Evolutionary conservation across 2,888 invertebrate genomes (phyloP).

Genomic region (Diaperis boleti): DNA sequence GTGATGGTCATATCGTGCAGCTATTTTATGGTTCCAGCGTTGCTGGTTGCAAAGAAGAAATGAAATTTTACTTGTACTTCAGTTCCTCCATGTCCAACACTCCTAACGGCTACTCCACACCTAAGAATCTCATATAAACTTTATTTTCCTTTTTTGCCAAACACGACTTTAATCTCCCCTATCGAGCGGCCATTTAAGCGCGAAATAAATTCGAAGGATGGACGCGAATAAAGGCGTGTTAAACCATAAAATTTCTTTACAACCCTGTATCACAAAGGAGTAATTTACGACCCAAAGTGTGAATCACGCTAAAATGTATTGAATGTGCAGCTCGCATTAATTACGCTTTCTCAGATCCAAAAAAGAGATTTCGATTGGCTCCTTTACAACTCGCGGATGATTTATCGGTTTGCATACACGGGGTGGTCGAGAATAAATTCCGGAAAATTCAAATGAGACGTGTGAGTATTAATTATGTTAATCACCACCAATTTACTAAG

Average conservation of each 20-base stretch:
- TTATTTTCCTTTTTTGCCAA: not conserved
- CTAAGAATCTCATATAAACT: not conserved
- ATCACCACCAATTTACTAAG: constrained; percentile 27
- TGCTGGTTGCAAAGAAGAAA: not conserved
- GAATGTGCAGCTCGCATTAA: constrained; percentile 40
- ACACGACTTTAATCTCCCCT: not conserved
- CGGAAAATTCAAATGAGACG: constrained; percentile 23
- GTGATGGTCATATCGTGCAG: too few relatives aligned
- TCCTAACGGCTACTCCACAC: too few relatives aligned
- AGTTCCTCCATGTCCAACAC: too few relatives aligned
- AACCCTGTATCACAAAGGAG: constrained; percentile 32
- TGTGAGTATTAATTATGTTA: constrained; percentile 36
- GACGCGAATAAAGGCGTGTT: constrained; percentile 39
- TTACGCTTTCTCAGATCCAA: constrained; percentile 42
- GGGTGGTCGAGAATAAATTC: not conserved
- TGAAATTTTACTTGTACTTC: not conserved
- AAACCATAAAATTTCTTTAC: constrained; percentile 41
- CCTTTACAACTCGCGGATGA: constrained; percentile 37
- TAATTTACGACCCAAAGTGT: constrained; percentile 44
- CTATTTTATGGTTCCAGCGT: not conserved
- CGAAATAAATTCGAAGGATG: not conserved
- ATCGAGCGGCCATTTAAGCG: not conserved
- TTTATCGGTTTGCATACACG: constrained; percentile 32
- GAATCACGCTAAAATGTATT: constrained; percentile 38
- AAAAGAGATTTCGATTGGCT: constrained; percentile 28